Evolutionary conservation across 2,888 invertebrate genomes (phyloP), one percentile per base, ranked within the genome.

Genomic region (Nemotelus nigrinus): DNA sequence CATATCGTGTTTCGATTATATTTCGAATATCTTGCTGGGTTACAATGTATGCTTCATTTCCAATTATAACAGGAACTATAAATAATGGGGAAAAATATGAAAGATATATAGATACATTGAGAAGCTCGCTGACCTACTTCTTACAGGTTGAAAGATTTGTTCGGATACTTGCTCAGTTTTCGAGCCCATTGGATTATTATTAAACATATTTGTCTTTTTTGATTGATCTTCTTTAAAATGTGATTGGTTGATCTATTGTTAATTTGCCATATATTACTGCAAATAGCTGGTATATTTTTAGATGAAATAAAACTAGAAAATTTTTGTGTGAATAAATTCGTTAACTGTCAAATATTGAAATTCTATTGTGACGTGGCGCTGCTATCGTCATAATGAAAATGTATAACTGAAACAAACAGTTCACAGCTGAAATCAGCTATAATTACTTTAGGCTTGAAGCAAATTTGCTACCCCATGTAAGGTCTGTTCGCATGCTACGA

Each of bases 1-100:
- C 63, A 8, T 81, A 45, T 2, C 86, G 83, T 0, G 80, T 80
- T 4, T 86, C 85, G 72, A 85, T 85, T 25, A 82, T 81, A 70
- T 84, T 83, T 2, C 85, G 82, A 5, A 85, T 77, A 77, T 86
- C 86, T 79, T 86, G 86, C 72, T 86, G 86, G 0, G 83, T 83
- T 4, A 86, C 67, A 41, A 85, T 48, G 39, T 81, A 83, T 50
- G 81, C 65, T 39, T 85, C 83, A 60, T 83, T 84, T 2, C 83
- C 85, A 67, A 85, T 78, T 5, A 85, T 48, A 3, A 85, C 47
- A 7, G 85, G 85, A 43, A 84, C 86, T 86, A 53, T 43, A 76
- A 25, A 25, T 25, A 25, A 25, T 25, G 25, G 0, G 43, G 6
- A 39, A 5, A 63, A 63, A 63, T 57, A 57, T 8, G 25, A 4